A percentile compares a stretch with the other conserved stretches of the same genome.
These are phyloP conservation scores for Sebastes hubbsi DNA, from an alignment of 2,797 vertebrate species.

Conservation along the genomic window DNA sequence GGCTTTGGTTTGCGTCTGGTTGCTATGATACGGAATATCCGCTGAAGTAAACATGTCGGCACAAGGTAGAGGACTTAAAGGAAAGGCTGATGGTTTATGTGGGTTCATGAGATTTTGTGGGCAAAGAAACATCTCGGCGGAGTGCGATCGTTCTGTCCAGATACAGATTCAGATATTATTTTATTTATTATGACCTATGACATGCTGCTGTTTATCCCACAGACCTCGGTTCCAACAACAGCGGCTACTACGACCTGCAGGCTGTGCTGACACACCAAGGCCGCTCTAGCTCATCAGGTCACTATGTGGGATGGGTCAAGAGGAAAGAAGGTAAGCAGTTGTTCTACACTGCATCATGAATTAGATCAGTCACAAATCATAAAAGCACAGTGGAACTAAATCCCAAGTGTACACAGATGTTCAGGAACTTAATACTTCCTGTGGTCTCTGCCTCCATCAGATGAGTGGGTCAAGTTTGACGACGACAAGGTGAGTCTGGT, in stretches of 20 bases:
- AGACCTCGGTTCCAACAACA: constrained; percentile 97
- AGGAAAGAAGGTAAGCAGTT: constrained; percentile 93
- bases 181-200: not conserved
- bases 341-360: not conserved
- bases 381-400: not conserved
- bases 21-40: too few relatives aligned
- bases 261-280: constrained; percentile 98
- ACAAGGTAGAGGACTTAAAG: too few relatives aligned
- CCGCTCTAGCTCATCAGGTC: constrained; percentile 97
- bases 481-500: constrained; percentile 99
- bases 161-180: too few relatives aligned
- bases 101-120: too few relatives aligned
- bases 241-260: constrained; percentile 97
- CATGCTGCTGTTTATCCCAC: not conserved
- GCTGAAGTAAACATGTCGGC: too few relatives aligned
- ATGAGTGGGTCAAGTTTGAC: constrained; percentile 99
- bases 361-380: not conserved
- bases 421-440: constrained; percentile 11
- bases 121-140: too few relatives aligned
- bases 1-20: too few relatives aligned
- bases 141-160: too few relatives aligned
- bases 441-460: constrained; percentile 69
- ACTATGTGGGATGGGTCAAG: constrained; percentile 98
- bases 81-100: too few relatives aligned
- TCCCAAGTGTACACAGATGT: not conserved